These are phyloP conservation scores for Danio aesculapii DNA, from an alignment of 2,797 vertebrate species.

Conservation along the genomic window DNA sequence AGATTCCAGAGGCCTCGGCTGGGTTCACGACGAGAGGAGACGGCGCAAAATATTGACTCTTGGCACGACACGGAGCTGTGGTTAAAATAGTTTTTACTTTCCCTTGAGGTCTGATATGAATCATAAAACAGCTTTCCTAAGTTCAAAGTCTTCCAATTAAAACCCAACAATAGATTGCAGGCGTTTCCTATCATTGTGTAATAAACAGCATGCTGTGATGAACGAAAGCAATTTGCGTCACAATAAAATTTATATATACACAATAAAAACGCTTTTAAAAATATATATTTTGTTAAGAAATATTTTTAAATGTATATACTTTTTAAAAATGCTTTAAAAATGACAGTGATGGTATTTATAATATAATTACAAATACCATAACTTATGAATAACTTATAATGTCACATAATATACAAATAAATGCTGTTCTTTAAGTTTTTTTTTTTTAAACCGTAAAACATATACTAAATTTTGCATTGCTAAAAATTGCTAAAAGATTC, in stretches of 20 bases:
- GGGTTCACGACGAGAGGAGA: constrained; percentile 30
- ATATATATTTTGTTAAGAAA: not conserved
- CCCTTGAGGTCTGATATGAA: constrained; percentile 32
- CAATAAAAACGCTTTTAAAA: not conserved
- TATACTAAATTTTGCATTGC: too few species aligned
- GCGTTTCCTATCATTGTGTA: constrained; percentile 28
- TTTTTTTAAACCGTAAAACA: too few species aligned
- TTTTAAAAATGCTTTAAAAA: not conserved
- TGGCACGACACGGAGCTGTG: not conserved
- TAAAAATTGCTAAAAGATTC: not conserved
- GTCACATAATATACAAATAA: not conserved
- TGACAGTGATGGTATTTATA: not conserved
- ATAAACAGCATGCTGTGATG: not conserved
- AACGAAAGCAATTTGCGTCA: not conserved
- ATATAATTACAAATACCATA: too few species aligned
- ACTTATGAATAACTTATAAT: too few species aligned
- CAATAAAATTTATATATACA: not conserved
- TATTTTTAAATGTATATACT: not conserved
- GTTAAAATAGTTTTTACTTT: constrained; percentile 30
- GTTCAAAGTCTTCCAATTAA: constrained; percentile 16
- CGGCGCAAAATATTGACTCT: constrained; percentile 32
- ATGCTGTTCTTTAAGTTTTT: too few species aligned
- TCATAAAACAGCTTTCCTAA: constrained; percentile 1
- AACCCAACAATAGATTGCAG: constrained; percentile 9
- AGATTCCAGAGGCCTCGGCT: constrained; percentile 40